A percentile compares a stretch with the other conserved stretches of the same genome.
Evolutionary conservation across 2,797 vertebrate genomes (phyloP).

Genomic region (Brachyrhaphis roseni): DNA sequence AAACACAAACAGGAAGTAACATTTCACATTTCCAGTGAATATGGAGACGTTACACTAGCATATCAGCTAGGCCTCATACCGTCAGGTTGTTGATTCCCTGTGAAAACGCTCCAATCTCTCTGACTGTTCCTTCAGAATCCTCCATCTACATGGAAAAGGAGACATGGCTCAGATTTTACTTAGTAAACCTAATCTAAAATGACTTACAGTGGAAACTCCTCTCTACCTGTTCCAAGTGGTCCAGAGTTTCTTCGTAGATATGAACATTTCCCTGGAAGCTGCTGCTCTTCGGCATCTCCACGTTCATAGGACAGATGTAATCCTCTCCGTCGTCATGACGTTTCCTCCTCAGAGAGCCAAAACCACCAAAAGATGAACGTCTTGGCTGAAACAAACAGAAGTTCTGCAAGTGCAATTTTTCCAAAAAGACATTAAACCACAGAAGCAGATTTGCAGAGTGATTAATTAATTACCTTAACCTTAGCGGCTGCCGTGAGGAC

Average conservation of each 20-base stretch:
- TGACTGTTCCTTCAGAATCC: constrained; percentile 91
- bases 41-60: neutral
- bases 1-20: constrained; percentile 25
- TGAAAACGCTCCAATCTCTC: constrained; percentile 92
- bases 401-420: neutral
- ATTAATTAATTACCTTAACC: constrained; percentile 85
- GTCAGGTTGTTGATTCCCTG: constrained; percentile 96
- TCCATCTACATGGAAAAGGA: constrained; percentile 84
- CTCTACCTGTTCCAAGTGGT: constrained; percentile 89
- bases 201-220: neutral
- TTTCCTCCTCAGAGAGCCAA: constrained; percentile 91
- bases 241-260: constrained; percentile 84
- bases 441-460: neutral
- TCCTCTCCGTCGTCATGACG: constrained; percentile 92
- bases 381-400: constrained; percentile 77
- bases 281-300: constrained; percentile 85
- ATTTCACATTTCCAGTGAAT: neutral
- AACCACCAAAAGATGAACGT: constrained; percentile 89
- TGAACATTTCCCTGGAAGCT: constrained; percentile 80
- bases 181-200: no score
- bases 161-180: neutral
- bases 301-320: constrained; percentile 92
- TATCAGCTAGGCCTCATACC: constrained; percentile 75
- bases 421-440: no score
- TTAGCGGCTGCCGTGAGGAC: constrained; percentile 92